phyloP scores from a whole-genome alignment of 2,888 invertebrate species.

The Stratiomys singularior region DNA sequence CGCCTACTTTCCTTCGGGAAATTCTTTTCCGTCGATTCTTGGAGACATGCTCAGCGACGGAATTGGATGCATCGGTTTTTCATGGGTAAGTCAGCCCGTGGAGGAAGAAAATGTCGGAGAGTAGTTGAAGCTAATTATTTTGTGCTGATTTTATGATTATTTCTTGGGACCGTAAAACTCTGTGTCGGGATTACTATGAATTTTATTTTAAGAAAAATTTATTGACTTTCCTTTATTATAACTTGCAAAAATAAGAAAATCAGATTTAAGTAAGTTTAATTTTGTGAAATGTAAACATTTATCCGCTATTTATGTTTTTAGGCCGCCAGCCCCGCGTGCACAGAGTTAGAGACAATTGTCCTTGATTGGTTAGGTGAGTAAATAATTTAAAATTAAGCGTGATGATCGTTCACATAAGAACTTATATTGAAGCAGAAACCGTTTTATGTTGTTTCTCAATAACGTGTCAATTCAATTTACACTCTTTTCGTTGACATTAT shows the following conservation, averaged over 20 bases:
- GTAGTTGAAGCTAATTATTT: background rate
- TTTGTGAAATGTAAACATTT: slow-evolving; percentile 26
- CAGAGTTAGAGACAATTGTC: slow-evolving; percentile 94
- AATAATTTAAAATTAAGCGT: no score
- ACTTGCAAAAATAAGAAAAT: background rate
- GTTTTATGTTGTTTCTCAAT: background rate
- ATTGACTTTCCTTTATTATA: background rate
- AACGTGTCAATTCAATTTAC: background rate
- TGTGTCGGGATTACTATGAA: no score
- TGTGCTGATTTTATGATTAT: background rate
- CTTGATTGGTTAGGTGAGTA: slow-evolving; percentile 91
- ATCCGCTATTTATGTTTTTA: slow-evolving; percentile 60
- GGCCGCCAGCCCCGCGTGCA: slow-evolving; percentile 98
- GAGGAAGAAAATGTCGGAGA: no score
- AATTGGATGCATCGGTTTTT: slow-evolving; percentile 97
- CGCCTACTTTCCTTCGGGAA: slow-evolving; percentile 98
- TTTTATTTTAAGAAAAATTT: no score
- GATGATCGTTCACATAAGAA: background rate
- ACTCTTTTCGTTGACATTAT: no score
- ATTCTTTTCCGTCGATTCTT: slow-evolving; percentile 95
- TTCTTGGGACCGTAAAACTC: no score
- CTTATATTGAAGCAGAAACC: background rate
- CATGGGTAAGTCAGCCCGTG: slow-evolving; percentile 77
- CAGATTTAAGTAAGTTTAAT: background rate
- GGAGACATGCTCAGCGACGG: slow-evolving; percentile 98